Evolutionary conservation across 2,797 vertebrate species (phyloP), one percentile per base, ranked within the genome.

Genomic region (Epinephelus awoara): DNA sequence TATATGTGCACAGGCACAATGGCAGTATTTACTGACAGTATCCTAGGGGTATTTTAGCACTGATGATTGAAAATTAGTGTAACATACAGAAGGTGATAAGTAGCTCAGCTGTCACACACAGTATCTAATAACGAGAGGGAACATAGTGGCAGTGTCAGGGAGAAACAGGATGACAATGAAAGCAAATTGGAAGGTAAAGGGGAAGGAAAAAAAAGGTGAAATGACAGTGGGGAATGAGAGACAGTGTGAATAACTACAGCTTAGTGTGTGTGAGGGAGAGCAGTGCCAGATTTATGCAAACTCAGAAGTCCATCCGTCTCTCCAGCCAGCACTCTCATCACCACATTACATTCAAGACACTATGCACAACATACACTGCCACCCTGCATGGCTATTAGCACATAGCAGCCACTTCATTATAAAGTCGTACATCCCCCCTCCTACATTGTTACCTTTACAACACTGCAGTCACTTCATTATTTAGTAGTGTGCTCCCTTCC

Each of bases 401-500:
- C 56, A 72, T 11, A 55, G 72, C 51, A 66, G 44, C 67, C 50
- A 67, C 62, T 74, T 82, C 21, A 69, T 82, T 80, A 67, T 21
- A 69, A 55, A 44, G 52, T 2, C n/a, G 61, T 46, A 62, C 25
- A 44, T 47, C 55, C 62, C 17, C 62, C n/a, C 56, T 73, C 66
- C 52, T 72, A 62, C 65, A 70, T 50, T 80, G 75, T 86, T 85
- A 80, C 78, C 72, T 80, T 79, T 77, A 71, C 69, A 81, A 77
- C 72, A 64, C 57, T 79, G 82, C 86, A 89, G 89, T 84, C 58
- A 56, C 68, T 82, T 89, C 71, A 89, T 88, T 90, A 91, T 92
- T 91, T 82, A 88, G 88, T 68, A 73, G 85, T 80, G 68, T 70
- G 68, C 67, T 70, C 51, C 85, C 66, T 76, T 85, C 44, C 81